Evolutionary conservation across 2,797 vertebrate genomes (phyloP), one percentile per base, ranked within the genome.

Genomic region (Picus viridis): DNA sequence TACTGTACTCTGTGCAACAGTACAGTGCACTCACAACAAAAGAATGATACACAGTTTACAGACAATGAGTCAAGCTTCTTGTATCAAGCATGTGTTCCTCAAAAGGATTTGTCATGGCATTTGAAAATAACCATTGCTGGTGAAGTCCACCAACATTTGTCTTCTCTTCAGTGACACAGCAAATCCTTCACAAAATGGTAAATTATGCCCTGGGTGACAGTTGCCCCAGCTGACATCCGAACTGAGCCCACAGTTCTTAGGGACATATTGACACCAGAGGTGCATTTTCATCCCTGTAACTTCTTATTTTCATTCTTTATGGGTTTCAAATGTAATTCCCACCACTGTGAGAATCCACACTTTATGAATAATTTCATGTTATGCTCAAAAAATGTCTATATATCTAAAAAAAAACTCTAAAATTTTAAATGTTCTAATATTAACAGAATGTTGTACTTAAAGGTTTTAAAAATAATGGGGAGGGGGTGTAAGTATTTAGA

Each of bases 91-190:
- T n/a, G 62, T 72, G 81, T 3, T 90, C 81, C 88, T 90, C 91
- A 80, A 62, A 77, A 77, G 29, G 83, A 94, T 83, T 88, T 10
- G 13, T 77, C 72, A 54, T n/a, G 83, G 69, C 75, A 63, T 77
- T 82, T 83, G 61, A 85, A 94, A 80, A 86, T 3, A 82, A 26
- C 65, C 64, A 39, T 27, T 72, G 53, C 75, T 59, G 30, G 43
- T 85, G 34, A 78, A 81, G 56, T 7, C 75, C 51, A 88, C 24
- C 64, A 87, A 69, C 65, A 91, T 71, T 89, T 90, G 70, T 59
- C 88, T 92, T 68, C 63, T 51, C 45, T 18, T 72, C 2, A 1
- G 88, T 95, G 94, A 94, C 92, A 92, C 59, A 90, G 88, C 84
- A 93, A 73, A 95, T 81, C 67, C 73, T 86, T 54, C 16, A 34